These are phyloP conservation scores for Cinara cedri DNA, from an alignment of 2,888 invertebrate genomes.

Conservation along the genomic window DNA sequence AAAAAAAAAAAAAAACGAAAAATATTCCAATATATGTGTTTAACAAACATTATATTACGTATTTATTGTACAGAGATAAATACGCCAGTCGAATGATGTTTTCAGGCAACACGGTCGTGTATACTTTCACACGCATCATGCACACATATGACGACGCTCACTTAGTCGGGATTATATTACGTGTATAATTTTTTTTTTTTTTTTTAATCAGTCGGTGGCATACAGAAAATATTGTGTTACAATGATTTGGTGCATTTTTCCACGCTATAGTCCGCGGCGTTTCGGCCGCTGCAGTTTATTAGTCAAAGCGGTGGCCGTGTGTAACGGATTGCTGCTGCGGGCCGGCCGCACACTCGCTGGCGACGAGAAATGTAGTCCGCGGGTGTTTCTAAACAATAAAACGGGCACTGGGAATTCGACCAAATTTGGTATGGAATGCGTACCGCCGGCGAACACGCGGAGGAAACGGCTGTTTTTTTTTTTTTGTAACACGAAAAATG, in stretches of 20 bases:
- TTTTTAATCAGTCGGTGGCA: conserved; percentile 27
- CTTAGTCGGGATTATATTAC: background rate
- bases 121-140: conserved; percentile 8
- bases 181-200: conserved; percentile 6
- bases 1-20: conserved; percentile 8
- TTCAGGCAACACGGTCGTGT: conserved; percentile 19
- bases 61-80: conserved; percentile 1
- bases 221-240: conserved; percentile 16
- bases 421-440: conserved; percentile 36
- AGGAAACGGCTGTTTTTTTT: too few relatives aligned
- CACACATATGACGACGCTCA: background rate
- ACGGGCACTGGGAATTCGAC: conserved; percentile 3
- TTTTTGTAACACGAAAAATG: too few relatives aligned
- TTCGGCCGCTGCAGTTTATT: background rate
- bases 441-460: background rate
- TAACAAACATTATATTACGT: conserved; percentile 5
- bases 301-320: conserved; percentile 10
- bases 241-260: conserved; percentile 40
- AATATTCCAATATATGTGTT: background rate
- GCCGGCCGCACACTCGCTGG: background rate
- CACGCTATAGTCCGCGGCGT: background rate
- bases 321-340: background rate
- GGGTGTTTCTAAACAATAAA: conserved; percentile 6
- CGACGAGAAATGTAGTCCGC: conserved; percentile 19
- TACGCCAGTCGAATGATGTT: conserved; percentile 9